Percentiles rank a stretch among this genome's conserved stretches.
Conservation (phyloP, 2,888 invertebrate species). For the Tetramorium bicarinatum region DNA sequence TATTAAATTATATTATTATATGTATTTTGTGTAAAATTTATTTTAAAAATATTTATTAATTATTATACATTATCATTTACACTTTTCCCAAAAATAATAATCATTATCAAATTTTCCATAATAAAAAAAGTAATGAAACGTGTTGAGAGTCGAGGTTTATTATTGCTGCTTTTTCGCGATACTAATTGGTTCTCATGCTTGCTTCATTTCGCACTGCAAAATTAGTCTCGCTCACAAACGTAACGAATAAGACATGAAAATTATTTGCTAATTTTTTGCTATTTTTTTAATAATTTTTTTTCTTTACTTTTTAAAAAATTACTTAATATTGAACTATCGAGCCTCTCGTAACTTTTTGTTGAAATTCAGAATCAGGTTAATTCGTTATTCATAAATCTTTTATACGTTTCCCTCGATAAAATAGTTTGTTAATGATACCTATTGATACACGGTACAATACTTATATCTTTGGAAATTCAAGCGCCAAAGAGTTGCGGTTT, state of each 20-base stretch:
- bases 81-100: neutral
- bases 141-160: too few relatives aligned
- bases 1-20: neutral
- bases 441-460: constrained; percentile 59
- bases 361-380: constrained; percentile 41
- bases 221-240: too few relatives aligned
- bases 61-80: neutral
- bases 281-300: too few relatives aligned
- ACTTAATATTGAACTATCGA: too few relatives aligned
- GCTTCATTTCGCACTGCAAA: too few relatives aligned
- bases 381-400: constrained; percentile 56
- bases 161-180: too few relatives aligned
- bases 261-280: too few relatives aligned
- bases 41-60: neutral
- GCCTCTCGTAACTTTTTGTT: too few relatives aligned
- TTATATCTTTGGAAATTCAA: constrained; percentile 38
- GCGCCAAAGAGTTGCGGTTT: constrained; percentile 60
- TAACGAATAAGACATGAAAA: too few relatives aligned
- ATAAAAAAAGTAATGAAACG: neutral
- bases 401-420: constrained; percentile 47
- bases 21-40: neutral
- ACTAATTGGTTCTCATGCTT: too few relatives aligned
- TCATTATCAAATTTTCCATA: neutral
- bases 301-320: too few relatives aligned
- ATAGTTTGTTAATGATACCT: constrained; percentile 56